Conservation (phyloP, 2,797 vertebrate species). For the Argentina silus region DNA sequence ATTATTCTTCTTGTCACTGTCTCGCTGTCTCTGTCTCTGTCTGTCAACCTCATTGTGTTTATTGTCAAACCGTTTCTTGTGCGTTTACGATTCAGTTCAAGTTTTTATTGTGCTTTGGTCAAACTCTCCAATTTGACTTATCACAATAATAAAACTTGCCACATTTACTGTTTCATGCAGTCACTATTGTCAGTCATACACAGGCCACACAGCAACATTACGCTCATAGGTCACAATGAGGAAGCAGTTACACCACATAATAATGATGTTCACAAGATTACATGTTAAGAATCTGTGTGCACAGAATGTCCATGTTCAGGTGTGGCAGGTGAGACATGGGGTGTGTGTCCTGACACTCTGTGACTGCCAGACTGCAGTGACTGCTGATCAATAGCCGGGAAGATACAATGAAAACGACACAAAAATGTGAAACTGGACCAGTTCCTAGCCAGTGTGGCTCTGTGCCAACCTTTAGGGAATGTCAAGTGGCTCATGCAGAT, state of each 20-base stretch:
- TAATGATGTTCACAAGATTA: background rate
- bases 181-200: no score
- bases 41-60: no score
- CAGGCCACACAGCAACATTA: no score
- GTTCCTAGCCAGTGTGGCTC: slow-evolving; percentile 50
- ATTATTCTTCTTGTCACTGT: background rate
- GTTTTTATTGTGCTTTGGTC: no score
- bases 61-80: no score
- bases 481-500: slow-evolving; percentile 67
- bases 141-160: no score
- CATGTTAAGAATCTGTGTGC: background rate
- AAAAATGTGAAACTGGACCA: slow-evolving; percentile 24
- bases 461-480: slow-evolving; percentile 69
- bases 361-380: background rate
- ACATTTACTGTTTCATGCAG: no score
- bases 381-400: background rate
- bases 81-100: no score
- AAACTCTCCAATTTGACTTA: no score
- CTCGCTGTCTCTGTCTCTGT: background rate
- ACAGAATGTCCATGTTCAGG: background rate
- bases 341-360: background rate
- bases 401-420: slow-evolving; percentile 8
- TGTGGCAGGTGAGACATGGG: background rate
- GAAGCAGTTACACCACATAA: background rate
- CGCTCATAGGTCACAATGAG: background rate